A percentile compares a stretch with the other conserved stretches of the same genome.
Evolutionary conservation across 1,140 invertebrate species (phyloP).

Genomic region (Pachyrhynchus sulphureomaculatus): DNA sequence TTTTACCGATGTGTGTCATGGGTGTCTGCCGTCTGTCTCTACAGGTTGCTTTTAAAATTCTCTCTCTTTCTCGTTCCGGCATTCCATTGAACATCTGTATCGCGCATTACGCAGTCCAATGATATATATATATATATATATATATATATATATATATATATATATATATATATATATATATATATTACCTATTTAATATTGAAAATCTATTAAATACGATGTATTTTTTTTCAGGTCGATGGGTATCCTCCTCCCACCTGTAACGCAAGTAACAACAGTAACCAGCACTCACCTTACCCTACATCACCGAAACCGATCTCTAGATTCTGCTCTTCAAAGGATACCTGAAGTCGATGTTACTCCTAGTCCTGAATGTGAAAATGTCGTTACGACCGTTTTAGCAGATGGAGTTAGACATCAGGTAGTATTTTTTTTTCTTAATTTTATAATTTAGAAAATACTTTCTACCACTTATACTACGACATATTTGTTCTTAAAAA

Average conservation of each 20-base stretch:
- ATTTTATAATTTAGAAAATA: too few species aligned
- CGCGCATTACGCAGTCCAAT: too few species aligned
- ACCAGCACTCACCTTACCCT: conserved; percentile 59
- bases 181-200: neutral
- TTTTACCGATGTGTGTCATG: too few species aligned
- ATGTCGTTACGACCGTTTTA: conserved; percentile 48
- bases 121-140: too few species aligned
- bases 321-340: conserved; percentile 82
- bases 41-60: too few species aligned
- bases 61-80: too few species aligned
- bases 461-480: too few species aligned
- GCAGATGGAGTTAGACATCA: conserved; percentile 21
- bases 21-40: too few species aligned
- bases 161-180: too few species aligned
- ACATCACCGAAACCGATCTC: conserved; percentile 83
- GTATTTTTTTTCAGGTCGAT: conserved; percentile 62
- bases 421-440: neutral
- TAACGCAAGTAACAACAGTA: conserved; percentile 61
- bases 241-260: conserved; percentile 73
- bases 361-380: conserved; percentile 74
- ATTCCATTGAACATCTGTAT: too few species aligned
- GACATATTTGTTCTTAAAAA: too few species aligned
- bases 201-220: neutral
- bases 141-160: too few species aligned
- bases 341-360: conserved; percentile 83